phyloP scores from a whole-genome alignment of 2,888 invertebrate genomes.

The Norana najaformis region DNA sequence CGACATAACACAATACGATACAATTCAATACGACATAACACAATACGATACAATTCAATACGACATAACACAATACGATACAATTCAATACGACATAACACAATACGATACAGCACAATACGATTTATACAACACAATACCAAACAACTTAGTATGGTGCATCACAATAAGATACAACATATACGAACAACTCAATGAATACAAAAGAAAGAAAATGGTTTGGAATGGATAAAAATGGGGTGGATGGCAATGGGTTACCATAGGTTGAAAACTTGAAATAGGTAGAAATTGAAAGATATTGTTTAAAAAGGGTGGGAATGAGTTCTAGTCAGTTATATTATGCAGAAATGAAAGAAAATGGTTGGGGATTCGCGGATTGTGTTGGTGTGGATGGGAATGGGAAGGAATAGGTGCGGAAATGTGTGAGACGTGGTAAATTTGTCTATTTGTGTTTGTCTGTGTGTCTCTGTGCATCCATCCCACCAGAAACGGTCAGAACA shows the following conservation, averaged over 20 bases:
- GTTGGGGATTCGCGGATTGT: neutral
- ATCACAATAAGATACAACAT: too few species aligned
- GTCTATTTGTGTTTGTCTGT: too few species aligned
- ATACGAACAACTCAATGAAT: too few species aligned
- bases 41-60: neutral
- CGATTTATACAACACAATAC: too few species aligned
- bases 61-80: too few species aligned
- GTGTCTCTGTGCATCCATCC: too few species aligned
- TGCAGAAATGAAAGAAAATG: neutral
- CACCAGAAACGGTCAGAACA: too few species aligned
- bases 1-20: slow-evolving; percentile 8
- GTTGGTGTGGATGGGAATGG: neutral
- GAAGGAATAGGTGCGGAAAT: neutral
- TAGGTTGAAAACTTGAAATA: neutral
- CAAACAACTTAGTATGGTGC: too few species aligned
- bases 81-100: too few species aligned
- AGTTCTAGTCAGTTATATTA: neutral
- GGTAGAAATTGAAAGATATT: neutral
- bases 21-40: neutral
- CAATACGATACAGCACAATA: too few species aligned
- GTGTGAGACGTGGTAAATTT: neutral
- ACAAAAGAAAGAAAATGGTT: too few species aligned
- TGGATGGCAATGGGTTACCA: neutral
- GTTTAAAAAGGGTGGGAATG: neutral
- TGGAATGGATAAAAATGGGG: neutral